Base-by-base conservation (phyloP, 2,797 vertebrate species). In the Cossypha heuglini region DNA sequence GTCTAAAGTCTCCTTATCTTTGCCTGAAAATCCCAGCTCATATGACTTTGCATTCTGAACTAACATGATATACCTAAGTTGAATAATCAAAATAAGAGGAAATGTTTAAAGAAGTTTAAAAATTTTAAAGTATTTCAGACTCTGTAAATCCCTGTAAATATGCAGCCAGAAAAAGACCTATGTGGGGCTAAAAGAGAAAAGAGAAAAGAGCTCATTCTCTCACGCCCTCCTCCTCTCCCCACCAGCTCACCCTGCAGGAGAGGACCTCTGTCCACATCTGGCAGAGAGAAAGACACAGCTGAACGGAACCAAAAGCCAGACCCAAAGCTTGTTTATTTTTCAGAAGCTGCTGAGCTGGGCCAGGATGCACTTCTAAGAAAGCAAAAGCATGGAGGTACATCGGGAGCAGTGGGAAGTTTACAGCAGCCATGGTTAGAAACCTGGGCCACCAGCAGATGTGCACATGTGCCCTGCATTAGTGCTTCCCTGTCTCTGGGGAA, bases 21-120 rank as follows among this genome's bases (percentile, higher is more conserved):
- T 1, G 0, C 14, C 38, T 43, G 20, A 2, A 4, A 93, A 90
- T 63, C 74, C 24, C 0, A 0, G n/a, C 17, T 63, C 35, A n/a
- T 0, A 0, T 28, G 52, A 46, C 61, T 76, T 79, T 71, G 19
- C 8, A 2, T 59, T 73, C 68, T 46, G 45, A 85, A 45, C 38
- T 43, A 80, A 61, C 4, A 3, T 21, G 4, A 49, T 48, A 26
- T 10, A 67, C 6, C 28, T 43, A 74, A 31, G 9, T 7, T 26
- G n/a, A 75, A 90, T 42, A 64, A 38, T 64, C 33, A 52, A 74
- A 91, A 80, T 15, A 43, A 64, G 16, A 68, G 49, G 7, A 62
- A 78, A 42, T 10, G 3, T 38, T 72, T 11, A 28, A 66, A 43
- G 51, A 6, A 10, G 31, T 26, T 85, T 57, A 6, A 29, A 42